Evolutionary conservation across 2,888 invertebrate genomes (phyloP), one percentile per base, ranked within the genome.

Genomic region (Encarsia formosa): DNA sequence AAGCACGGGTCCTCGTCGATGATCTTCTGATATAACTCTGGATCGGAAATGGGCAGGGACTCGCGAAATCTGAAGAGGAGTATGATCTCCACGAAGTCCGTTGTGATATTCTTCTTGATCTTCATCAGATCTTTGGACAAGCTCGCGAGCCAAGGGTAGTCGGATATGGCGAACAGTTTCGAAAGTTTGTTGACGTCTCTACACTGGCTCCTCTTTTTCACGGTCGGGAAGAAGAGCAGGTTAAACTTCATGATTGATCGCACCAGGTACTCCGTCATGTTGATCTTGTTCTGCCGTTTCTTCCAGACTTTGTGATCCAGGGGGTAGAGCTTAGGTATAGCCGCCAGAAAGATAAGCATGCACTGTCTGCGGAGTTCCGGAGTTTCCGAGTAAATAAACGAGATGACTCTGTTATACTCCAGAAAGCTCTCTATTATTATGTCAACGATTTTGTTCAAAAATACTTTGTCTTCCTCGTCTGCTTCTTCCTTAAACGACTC

Each of bases 351-450:
- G 16, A 31, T 44, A 1, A 40, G 23, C 2, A 55, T 5, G n/a
- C 38, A 51, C 9, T 35, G 40, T 15, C 19, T 16, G 9, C 31
- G 20, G 8, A 62, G 63, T 1, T 65, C 55, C 1, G 63, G 60
- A 52, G 59, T 19, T 1, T 64, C 43, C 5, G 23, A 19, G 0
- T 70, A 18, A 1, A 69, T 56, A 13, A 59, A 59, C 54, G 63
- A 65, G 0, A 16, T 26, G 32, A 41, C 35, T 5, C 11, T 26
- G 26, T 23, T 22, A 3, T 19, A 19, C 15, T 55, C 49, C 1
- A 48, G 4, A 9, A 32, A 42, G 4, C 24, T 39, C 11, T 52
- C 52, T 3, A 49, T 1, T 2, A 44, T 24, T 15, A 52, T 26
- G 5, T 31, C 20, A 1, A 52, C 4, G 1, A 52, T 15, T 16